phyloP scores from a whole-genome alignment of 2,113 vertebrate species.

The Hypanus sabinus region DNA sequence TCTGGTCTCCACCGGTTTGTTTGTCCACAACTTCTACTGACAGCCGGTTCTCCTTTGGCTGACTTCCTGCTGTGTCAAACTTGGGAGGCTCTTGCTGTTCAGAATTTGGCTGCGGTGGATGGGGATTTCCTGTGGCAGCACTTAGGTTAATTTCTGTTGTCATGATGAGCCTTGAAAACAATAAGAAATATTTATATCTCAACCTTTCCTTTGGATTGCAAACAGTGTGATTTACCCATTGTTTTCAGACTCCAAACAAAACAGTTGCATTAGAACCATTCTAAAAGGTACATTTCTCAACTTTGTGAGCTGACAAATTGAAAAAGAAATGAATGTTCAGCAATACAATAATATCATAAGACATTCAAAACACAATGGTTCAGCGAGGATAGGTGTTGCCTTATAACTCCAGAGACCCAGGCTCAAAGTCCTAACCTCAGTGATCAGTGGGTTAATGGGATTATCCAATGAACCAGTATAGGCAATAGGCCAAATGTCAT shows the following conservation, averaged over 20 bases:
- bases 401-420: too few relatives aligned
- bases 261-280: neutral
- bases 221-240: too few relatives aligned
- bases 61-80: conserved; percentile 44
- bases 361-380: neutral
- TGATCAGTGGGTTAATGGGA: too few relatives aligned
- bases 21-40: conserved; percentile 41
- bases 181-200: too few relatives aligned
- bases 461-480: too few relatives aligned
- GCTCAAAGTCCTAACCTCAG: too few relatives aligned
- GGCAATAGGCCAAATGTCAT: too few relatives aligned
- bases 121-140: conserved; percentile 18
- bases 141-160: conserved; percentile 79
- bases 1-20: conserved; percentile 49
- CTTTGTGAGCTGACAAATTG: neutral
- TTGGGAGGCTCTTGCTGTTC: conserved; percentile 52
- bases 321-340: neutral
- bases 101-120: conserved; percentile 49
- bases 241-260: neutral
- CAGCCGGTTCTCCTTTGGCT: conserved; percentile 46
- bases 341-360: neutral
- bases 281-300: neutral
- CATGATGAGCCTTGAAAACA: conserved; percentile 63
- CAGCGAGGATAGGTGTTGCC: too few relatives aligned
- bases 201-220: too few relatives aligned